Conservation (phyloP, 2,113 vertebrate species). For the Xiphias gladius region DNA sequence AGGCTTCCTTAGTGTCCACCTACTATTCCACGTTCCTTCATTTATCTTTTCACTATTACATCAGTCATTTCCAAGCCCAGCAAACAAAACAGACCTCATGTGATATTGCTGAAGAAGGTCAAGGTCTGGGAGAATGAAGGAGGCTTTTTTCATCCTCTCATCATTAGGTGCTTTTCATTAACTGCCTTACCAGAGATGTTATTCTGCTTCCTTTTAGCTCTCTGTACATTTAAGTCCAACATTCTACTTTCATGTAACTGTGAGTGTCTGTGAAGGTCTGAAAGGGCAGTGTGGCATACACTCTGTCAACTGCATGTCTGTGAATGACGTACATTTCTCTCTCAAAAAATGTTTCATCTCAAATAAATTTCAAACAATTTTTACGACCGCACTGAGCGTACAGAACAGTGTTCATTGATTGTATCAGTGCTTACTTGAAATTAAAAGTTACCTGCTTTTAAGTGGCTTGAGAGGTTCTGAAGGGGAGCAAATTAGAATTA, state of each 20-base stretch:
- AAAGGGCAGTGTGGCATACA: slow-evolving; percentile 21
- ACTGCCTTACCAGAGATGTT: not conserved
- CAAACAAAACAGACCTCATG: slow-evolving; percentile 5
- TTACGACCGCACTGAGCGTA: not conserved
- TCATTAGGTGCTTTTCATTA: not conserved
- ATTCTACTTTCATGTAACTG: not conserved
- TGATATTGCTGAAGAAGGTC: not conserved
- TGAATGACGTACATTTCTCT: not conserved
- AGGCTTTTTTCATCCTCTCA: not conserved
- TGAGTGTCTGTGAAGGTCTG: not conserved
- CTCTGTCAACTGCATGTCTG: not conserved
- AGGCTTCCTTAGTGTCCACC: not conserved
- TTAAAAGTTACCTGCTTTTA: not conserved
- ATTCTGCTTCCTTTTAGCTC: not conserved
- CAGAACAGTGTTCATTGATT: not conserved
- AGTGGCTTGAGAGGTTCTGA: not conserved
- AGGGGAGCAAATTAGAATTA: not conserved
- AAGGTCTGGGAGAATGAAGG: not conserved
- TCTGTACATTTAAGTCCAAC: not conserved
- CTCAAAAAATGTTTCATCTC: not conserved
- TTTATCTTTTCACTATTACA: not conserved
- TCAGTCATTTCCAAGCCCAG: not conserved
- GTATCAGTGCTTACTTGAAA: not conserved
- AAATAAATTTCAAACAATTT: not conserved
- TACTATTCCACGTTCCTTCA: not conserved